Evolutionary conservation across 2,113 vertebrate species (phyloP), one percentile per base, ranked within the genome.

Genomic region (Microcebus jonahi): DNA sequence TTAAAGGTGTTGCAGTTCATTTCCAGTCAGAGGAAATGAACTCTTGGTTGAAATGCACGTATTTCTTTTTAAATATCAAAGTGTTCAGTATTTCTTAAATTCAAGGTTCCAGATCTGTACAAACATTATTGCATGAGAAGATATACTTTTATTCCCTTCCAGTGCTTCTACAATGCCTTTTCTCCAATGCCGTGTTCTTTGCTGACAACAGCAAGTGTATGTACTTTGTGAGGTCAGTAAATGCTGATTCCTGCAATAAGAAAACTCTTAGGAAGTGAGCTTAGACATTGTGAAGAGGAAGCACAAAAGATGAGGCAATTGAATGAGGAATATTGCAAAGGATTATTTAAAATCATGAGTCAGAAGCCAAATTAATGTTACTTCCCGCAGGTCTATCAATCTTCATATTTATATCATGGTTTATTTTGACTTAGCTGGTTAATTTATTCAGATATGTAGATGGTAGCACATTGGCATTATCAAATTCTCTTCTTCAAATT

Each of bases 201-300:
- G 96, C 97, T 97, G 97, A 97, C 90, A 92, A 20, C 25, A 97
- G 95, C 97, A 97, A 70, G 68, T 94, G 17, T 95, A 9, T 92
- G 88, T 94, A 71, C 80, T 97, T 88, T 96, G 57, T 86, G 87
- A 96, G 68, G 76, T 97, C 91, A 76, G 23, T 96, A 95, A 95
- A 65, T 97, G 96, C 98, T 97, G 95, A 97, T 95, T 95, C 71
- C 61, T 96, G 50, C 89, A 97, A 91, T 95, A 97, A 95, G 76
- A 91, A 86, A 90, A 84, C 84, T 90, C 89, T 93, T 97, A 96
- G 93, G 95, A 95, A 97, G 87, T 90, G 80, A 95, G 48, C 87
- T 89, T 93, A 76, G 75, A 90, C 27, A 6, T 95, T 67, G 57
- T 87, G 70, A 95, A 91, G 90, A 95, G 97, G 95, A 96, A 98